Evolutionary conservation across 1,140 invertebrate species (phyloP).

Genomic region (Trichonephila clavata): DNA sequence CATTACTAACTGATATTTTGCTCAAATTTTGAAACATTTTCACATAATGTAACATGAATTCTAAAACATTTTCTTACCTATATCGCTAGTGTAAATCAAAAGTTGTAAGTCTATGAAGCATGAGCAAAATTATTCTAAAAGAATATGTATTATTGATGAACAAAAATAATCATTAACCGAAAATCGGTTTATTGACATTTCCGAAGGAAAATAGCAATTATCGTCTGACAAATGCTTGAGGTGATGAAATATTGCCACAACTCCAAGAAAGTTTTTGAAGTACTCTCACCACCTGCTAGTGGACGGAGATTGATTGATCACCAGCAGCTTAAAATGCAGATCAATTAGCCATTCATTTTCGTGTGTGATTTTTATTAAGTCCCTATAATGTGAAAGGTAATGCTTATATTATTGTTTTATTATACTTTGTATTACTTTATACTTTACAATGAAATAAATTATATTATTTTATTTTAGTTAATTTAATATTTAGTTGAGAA

Average conservation of each 20-base stretch:
- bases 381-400: no score
- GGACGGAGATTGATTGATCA: constrained; percentile 9
- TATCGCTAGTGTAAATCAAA: no score
- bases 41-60: no score
- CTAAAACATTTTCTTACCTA: no score
- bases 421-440: no score
- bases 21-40: no score
- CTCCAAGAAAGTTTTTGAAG: constrained; percentile 4
- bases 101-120: background rate
- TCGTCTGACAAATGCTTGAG: constrained; percentile 13
- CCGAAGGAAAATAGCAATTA: constrained; percentile 27
- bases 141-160: constrained; percentile 11
- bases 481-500: no score
- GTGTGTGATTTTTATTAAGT: background rate
- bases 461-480: no score
- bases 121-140: background rate
- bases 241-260: constrained; percentile 42
- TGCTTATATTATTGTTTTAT: no score
- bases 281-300: constrained; percentile 36
- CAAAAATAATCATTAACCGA: background rate
- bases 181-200: constrained; percentile 55
- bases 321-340: background rate
- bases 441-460: no score
- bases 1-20: no score
- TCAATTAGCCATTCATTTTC: constrained; percentile 3